These are phyloP conservation scores for Argyresthia goedartella DNA, from an alignment of 2,888 invertebrate genomes.

Conservation along the genomic window DNA sequence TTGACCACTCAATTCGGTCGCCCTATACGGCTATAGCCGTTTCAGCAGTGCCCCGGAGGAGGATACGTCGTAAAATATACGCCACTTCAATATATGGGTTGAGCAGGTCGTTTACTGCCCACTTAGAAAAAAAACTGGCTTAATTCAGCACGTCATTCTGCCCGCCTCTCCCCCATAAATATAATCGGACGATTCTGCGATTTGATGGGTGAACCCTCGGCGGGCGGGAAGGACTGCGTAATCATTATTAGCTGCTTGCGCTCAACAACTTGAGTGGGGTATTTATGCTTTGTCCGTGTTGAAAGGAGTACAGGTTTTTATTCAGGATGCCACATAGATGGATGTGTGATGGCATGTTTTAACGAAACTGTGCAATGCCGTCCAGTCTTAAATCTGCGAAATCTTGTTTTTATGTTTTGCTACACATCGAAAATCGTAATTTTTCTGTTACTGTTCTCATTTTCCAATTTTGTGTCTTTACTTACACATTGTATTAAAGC, in stretches of 20 bases:
- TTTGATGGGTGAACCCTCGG: slow-evolving; percentile 47
- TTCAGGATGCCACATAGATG: no score
- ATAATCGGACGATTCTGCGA: slow-evolving; percentile 49
- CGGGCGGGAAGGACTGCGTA: slow-evolving; percentile 29
- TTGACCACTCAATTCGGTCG: slow-evolving; percentile 52
- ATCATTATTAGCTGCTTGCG: slow-evolving; percentile 38
- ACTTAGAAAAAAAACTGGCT: slow-evolving; percentile 66
- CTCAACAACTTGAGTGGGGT: slow-evolving; percentile 23
- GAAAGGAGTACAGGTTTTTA: no score
- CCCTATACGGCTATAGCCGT: slow-evolving; percentile 23
- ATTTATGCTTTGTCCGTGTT: no score
- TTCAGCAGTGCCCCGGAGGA: slow-evolving; percentile 45
- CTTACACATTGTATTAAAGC: no score
- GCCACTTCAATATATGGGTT: slow-evolving; percentile 58
- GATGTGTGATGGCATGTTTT: no score
- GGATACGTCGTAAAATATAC: slow-evolving; percentile 60
- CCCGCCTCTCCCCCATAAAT: slow-evolving; percentile 41
- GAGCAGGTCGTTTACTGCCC: slow-evolving; percentile 57
- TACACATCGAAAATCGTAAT: no score
- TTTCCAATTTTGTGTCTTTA: no score
- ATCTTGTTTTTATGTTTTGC: no score
- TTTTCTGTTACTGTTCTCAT: no score
- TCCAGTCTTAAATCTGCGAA: no score
- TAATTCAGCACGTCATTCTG: slow-evolving; percentile 57
- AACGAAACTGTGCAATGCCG: no score